These are phyloP conservation scores for Ptyas mucosa DNA, from an alignment of 2,113 vertebrate species.

Conservation along the genomic window DNA sequence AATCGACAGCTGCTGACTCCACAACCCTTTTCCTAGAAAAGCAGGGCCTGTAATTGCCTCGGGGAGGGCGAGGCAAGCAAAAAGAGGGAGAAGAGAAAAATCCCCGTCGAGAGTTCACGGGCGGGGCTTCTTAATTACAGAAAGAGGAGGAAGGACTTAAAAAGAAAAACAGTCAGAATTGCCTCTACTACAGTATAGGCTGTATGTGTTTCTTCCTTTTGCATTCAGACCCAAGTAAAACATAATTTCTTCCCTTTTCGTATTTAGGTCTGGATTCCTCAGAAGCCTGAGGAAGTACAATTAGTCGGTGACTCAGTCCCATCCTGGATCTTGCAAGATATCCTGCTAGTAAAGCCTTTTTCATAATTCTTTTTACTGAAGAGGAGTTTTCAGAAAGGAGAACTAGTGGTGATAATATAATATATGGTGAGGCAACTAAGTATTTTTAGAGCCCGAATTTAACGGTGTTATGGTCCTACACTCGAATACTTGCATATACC, in stretches of 20 bases:
- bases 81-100: neutral
- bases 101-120: neutral
- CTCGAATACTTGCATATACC: neutral
- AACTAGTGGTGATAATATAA: neutral
- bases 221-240: neutral
- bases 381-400: neutral
- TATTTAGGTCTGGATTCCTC: rapidly evolving
- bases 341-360: neutral
- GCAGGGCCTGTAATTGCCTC: constrained; percentile 5
- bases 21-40: constrained; percentile 55
- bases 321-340: neutral
- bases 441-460: neutral
- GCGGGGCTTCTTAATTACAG: neutral
- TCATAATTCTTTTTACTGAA: neutral
- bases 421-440: neutral
- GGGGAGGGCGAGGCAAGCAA: neutral
- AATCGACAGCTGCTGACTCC: constrained; percentile 46
- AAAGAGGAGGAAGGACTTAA: neutral
- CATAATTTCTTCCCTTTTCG: neutral
- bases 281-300: neutral
- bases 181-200: neutral
- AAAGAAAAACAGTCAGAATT: neutral
- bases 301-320: neutral
- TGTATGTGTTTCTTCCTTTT: neutral
- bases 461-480: neutral